Conservation (phyloP, 2,113 vertebrate species). For the Chionomys nivalis region DNA sequence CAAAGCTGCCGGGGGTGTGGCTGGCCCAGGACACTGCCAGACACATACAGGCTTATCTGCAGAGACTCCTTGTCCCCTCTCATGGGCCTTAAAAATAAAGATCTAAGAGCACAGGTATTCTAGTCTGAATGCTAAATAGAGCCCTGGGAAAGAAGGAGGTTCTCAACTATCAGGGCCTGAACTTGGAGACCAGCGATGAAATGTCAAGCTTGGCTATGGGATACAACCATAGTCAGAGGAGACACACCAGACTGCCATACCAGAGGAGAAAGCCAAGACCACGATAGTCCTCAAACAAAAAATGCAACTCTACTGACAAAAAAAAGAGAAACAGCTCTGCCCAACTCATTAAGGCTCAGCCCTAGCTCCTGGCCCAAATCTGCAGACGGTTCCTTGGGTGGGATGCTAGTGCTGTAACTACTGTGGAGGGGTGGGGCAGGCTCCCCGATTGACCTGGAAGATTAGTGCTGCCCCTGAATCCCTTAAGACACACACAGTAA, state of each 20-base stretch:
- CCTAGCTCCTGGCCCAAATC: not conserved
- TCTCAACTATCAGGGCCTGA: conserved; percentile 34
- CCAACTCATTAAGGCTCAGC: not conserved
- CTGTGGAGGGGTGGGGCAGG: too few relatives aligned
- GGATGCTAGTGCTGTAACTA: not conserved
- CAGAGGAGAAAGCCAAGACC: not conserved
- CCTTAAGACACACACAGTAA: not conserved
- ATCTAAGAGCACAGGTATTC: conserved; percentile 50
- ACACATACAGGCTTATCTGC: not conserved
- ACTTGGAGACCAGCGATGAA: not conserved
- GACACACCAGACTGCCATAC: not conserved
- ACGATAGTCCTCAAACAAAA: not conserved
- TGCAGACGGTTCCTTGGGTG: not conserved
- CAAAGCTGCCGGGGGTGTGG: not conserved
- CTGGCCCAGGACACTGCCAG: not conserved
- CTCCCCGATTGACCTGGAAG: too few relatives aligned
- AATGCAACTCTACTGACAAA: not conserved
- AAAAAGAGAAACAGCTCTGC: not conserved
- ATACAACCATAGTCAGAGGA: not conserved
- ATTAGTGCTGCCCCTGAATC: not conserved
- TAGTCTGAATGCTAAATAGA: not conserved
- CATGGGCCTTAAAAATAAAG: conserved; percentile 60
- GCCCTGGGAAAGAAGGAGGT: conserved; percentile 22
- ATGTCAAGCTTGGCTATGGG: not conserved
- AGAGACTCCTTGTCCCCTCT: conserved; percentile 19